Conservation (phyloP, 2,888 invertebrate species). For the Lasioglossum morio region DNA sequence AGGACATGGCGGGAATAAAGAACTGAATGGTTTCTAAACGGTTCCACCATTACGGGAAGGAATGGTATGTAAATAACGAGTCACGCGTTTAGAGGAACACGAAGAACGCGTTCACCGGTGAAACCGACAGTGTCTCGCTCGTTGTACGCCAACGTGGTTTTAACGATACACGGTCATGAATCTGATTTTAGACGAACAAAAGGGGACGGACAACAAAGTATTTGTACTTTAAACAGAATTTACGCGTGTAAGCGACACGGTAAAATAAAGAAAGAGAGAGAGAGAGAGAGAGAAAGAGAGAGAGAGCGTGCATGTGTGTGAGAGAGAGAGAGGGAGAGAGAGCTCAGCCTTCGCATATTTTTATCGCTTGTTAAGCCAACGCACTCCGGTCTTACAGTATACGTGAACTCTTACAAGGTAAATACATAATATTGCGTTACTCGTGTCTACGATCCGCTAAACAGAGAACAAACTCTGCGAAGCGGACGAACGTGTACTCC, state of each 20-base stretch:
- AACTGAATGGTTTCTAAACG: constrained; percentile 24
- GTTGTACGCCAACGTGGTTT: constrained; percentile 35
- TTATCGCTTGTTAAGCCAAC: constrained; percentile 66
- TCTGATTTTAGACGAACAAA: constrained; percentile 63
- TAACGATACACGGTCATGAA: constrained; percentile 58
- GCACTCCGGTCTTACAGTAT: constrained; percentile 67
- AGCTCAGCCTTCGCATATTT: constrained; percentile 73
- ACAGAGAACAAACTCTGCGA: constrained; percentile 45
- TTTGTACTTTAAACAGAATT: constrained; percentile 34
- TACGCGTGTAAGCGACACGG: constrained; percentile 28
- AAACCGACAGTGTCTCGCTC: constrained; percentile 49
- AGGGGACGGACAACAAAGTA: constrained; percentile 26
- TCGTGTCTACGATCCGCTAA: constrained; percentile 37
- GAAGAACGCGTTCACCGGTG: constrained; percentile 29
- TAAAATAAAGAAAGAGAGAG: constrained; percentile 13
- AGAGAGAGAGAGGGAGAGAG: constrained; percentile 4
- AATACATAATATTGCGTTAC: constrained; percentile 63
- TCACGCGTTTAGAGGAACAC: constrained; percentile 1
- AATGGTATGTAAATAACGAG: constrained; percentile 18
- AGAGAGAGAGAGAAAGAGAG: background rate
- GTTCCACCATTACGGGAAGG: background rate
- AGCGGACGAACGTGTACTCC: constrained; percentile 32
- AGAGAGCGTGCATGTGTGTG: background rate
- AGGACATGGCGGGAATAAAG: background rate
- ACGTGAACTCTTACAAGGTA: constrained; percentile 62